Conservation (phyloP, 2,888 invertebrate species). For the Sarcophaga caerulescens region DNA sequence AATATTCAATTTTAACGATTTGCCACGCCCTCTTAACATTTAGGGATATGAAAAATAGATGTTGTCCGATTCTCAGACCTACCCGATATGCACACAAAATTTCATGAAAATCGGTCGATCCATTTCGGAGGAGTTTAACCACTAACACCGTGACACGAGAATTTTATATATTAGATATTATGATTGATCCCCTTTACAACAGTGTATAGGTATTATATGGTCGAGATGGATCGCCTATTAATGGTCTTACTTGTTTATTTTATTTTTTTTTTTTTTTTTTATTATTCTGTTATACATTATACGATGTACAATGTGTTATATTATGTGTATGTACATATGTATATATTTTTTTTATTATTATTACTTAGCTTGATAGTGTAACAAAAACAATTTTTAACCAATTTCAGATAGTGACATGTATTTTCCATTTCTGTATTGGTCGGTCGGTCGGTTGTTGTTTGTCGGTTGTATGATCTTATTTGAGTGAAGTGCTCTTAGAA, state of each 20-base stretch:
- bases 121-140: no score
- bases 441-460: conserved; percentile 30
- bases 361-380: conserved; percentile 55
- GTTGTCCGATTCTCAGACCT: no score
- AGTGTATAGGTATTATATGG: no score
- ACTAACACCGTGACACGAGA: no score
- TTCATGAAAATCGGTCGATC: no score
- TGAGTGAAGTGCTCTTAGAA: conserved; percentile 42
- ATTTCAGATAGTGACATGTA: conserved; percentile 58
- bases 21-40: no score
- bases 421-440: conserved; percentile 33
- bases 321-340: neutral
- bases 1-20: no score
- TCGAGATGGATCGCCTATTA: no score
- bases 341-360: conserved; percentile 11
- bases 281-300: neutral
- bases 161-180: no score
- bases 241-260: neutral
- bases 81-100: no score
- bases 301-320: neutral
- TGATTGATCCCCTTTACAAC: neutral
- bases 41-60: no score
- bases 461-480: conserved; percentile 54
- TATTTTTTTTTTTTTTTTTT: no score
- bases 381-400: conserved; percentile 61